Percentiles rank a stretch among this genome's conserved stretches.
phyloP scores from a whole-genome alignment of 2,888 invertebrate genomes.

The Phania funesta region DNA sequence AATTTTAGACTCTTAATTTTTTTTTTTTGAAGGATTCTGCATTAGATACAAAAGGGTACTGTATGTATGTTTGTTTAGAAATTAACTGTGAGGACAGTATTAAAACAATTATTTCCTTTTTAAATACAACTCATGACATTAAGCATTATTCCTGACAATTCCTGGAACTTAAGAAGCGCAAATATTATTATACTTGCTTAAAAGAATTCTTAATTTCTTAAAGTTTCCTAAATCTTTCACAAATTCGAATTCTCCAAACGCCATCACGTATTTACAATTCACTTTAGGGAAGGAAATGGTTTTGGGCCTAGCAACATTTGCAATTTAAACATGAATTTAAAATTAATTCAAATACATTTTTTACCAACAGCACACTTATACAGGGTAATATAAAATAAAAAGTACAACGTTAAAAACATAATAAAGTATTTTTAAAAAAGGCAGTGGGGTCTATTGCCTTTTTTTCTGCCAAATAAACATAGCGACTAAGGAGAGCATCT shows the following conservation, averaged over 20 bases:
- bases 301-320: conserved; percentile 1
- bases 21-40: background rate
- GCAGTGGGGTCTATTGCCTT: no score
- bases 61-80: background rate
- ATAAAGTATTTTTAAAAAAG: no score
- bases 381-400: no score
- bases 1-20: background rate
- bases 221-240: background rate
- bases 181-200: no score
- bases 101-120: no score
- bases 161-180: no score
- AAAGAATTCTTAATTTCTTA: background rate
- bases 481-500: no score
- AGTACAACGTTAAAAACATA: no score
- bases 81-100: background rate
- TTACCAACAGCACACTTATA: background rate
- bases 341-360: conserved; percentile 10
- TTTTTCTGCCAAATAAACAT: no score
- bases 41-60: background rate
- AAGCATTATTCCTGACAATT: no score
- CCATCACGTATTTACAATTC: background rate
- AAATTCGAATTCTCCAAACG: no score
- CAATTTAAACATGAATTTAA: conserved; percentile 22
- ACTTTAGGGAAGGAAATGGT: conserved; percentile 15
- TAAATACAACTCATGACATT: no score